phyloP scores from a whole-genome alignment of 2,797 vertebrate species.

The Oreochromis mossambicus region DNA sequence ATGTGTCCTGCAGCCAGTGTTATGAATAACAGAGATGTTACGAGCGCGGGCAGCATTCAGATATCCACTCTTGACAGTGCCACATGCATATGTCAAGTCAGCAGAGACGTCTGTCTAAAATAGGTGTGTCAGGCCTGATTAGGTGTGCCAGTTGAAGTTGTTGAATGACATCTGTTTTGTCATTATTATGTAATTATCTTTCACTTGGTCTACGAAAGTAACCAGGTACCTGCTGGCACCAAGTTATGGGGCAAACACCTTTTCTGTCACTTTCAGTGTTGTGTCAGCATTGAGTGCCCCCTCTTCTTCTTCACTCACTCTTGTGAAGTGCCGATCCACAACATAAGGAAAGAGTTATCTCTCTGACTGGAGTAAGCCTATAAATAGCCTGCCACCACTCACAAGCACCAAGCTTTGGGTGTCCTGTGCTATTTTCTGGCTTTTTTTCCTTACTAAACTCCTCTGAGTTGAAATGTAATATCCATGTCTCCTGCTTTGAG shows the following conservation, averaged over 20 bases:
- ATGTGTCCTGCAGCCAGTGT: background rate
- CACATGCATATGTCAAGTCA: background rate
- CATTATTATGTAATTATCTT: background rate
- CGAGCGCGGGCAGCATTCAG: background rate
- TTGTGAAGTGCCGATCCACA: conserved; percentile 52
- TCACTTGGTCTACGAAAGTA: background rate
- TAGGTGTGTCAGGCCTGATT: conserved; percentile 5
- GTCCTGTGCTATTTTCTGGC: conserved; percentile 5
- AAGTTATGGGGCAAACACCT: background rate
- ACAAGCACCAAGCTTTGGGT: conserved; percentile 51
- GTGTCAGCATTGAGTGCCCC: conserved; percentile 38
- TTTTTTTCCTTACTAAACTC: conserved; percentile 10
- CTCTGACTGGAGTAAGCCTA: conserved; percentile 54
- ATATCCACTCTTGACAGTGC: background rate
- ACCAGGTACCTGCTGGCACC: background rate
- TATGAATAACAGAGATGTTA: background rate
- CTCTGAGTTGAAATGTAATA: conserved; percentile 16
- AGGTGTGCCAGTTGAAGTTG: conserved; percentile 9
- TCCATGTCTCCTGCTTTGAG: conserved; percentile 13
- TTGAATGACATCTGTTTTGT: background rate
- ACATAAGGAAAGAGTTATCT: conserved; percentile 52
- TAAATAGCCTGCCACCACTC: conserved; percentile 65
- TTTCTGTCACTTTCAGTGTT: conserved; percentile 44
- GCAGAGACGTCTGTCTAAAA: background rate
- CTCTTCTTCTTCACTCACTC: background rate